Evolutionary conservation across 2,797 vertebrate genomes (phyloP), one percentile per base, ranked within the genome.

Genomic region (Coendou prehensilis): DNA sequence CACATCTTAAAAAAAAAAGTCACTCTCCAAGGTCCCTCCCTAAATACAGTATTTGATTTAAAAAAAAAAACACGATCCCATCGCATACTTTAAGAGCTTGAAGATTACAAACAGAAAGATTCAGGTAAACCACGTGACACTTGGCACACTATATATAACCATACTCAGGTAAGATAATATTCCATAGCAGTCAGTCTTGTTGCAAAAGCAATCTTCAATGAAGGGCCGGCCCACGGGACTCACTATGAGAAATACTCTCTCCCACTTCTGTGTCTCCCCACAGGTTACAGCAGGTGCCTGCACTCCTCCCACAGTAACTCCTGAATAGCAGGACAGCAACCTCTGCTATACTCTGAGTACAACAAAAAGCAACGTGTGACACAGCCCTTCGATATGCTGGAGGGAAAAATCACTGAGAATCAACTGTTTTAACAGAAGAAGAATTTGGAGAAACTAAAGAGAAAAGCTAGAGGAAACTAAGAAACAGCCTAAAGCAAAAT

Each of bases 21-120:
- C 28, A 57, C 18, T 63, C 45, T 89, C 11, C 85, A 93, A 23
- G 4, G 5, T 56, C 54, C 28, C 23, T 71, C 56, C 71, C 81
- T 83, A 90, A 95, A 95, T 1, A 94, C 9, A 79, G 22, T 30
- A 89, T 8, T 0, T 56, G 30, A 80, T 81, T 93, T 20, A 10
- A 50, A 50, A 33, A 17, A 64, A 61, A 50, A 54, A 84, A 59
- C 26, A 73, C 18, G 87, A 33, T 64, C 56, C 45, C 71, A 84
- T 17, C 18, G 50, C 9, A 10, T 81, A 91, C 33, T 63, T 91
- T 67, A 20, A 92, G 54, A 5, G 92, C 67, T 64, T 90, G 22
- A 96, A 87, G 22, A 89, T 59, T 57, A 89, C 33, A 91, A 93
- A 63, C 45, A 85, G 28, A 76, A 94, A 92, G 57, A 89, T 28